Base-by-base conservation (phyloP, 2,888 invertebrate species). In the Criorhina ranunculi region DNA sequence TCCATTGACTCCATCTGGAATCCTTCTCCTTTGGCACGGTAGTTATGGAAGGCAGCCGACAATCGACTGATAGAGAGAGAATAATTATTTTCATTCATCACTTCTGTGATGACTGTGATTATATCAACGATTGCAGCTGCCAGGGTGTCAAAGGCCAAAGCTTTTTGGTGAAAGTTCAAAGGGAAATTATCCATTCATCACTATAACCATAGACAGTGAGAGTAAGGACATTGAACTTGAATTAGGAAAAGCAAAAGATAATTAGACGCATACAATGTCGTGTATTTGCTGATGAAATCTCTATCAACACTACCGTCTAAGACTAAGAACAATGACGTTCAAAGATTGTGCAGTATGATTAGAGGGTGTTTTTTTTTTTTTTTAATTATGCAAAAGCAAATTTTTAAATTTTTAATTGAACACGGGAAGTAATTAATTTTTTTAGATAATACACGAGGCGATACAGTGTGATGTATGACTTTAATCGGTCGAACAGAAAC, bases 151-250 rank as follows among this genome's bases (percentile, higher is more conserved):
- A 66, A 67, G 40, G 66, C 24, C 31, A 40, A 59, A 73, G 67
- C 66, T 60, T 80, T 78, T 77, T 29, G 19, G 7, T 53, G 40
- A 64, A 69, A 81, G 67, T 77, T 81, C 70, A 70, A 59, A 57
- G 42, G 46, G 31, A 37, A 17, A 44, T 5, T 53, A 24, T 19
- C 42, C 29, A 42, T 8, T 31, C 51, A 59, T 37, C 5, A 17
- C 15, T 15, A 72, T 29, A 12, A 11, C 5, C 7, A 19, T 53
- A 57, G 31, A 33, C 12, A 19, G 8, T 29, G 44, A 44, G 79
- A 24, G 37, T 7, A 60, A 64, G 82, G 77, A 77, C 82, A 72
- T 77, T 77, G 82, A 82, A 77, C 82, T 82, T 82, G 70, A 64
- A 37, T 31, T 37, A 17, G 33, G 31, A 17, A 4, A n/a, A n/a